Base-by-base conservation (phyloP, 2,113 vertebrate species). In the Apodemus speciosus region DNA sequence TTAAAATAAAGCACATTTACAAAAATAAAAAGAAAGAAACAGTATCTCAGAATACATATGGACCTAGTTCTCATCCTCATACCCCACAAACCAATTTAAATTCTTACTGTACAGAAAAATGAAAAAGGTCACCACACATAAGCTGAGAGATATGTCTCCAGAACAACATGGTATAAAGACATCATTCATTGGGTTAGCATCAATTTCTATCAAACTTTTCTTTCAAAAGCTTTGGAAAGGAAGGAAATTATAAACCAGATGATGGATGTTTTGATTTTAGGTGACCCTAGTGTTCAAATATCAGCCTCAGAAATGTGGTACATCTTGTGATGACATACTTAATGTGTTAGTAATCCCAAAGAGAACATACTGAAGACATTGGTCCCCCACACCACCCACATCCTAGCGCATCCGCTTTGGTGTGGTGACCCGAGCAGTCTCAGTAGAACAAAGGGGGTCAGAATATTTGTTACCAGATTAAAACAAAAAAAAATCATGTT, bases 1-100 rank as follows among this genome's bases (percentile, higher is more conserved):
- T 93, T 96, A 93, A 92, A 95, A 90, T 81, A 92, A 92, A 93
- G 89, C 40, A 53, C 30, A 85, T 88, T 85, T 86, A 46, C 38
- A 89, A 96, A 92, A 94, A 71, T 14, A 14, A 66, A 64, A 60
- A 60, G 8, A 64, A 66, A 35, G 14, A 96, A 96, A 90, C 21
- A 21, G 2, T 95, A 95, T 94, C 56, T 92, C 77, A 90, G n/a
- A 89, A 71, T 38, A 85, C 43, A 93, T 43, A 81, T 62, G 89
- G 69, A 75, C 71, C 83, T 88, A 38, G 72, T 86, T 96, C 79
- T 93, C 83, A 84, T 51, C 30, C 35, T 92, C n/a, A 38, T 76
- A 49, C 62, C 4, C 25, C 14, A 49, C 15, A 79, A 89, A 38
- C 35, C 51, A 86, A 80, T 90, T 89, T 90, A 92, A 90, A 79